Evolutionary conservation across 2,888 invertebrate genomes (phyloP).

Genomic region (Anthophora plumipes): DNA sequence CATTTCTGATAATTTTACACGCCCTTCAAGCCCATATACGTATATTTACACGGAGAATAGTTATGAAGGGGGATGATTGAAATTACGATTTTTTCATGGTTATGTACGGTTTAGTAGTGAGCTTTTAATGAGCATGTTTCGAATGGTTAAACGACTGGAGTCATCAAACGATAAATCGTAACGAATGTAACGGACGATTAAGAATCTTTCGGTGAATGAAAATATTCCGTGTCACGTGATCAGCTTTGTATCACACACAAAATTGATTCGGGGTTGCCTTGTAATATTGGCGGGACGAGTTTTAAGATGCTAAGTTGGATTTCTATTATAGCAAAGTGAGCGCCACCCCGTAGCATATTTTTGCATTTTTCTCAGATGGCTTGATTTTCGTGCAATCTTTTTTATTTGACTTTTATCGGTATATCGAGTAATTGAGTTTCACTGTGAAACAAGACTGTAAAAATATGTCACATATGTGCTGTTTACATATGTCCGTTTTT

Average conservation of each 20-base stretch:
- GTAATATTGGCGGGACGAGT: slow-evolving; percentile 45
- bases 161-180: slow-evolving; percentile 39
- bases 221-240: slow-evolving; percentile 50
- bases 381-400: slow-evolving; percentile 5
- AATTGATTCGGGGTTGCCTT: slow-evolving; percentile 40
- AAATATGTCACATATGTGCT: too few species aligned
- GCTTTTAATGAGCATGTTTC: not conserved
- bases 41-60: not conserved
- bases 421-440: not conserved
- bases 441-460: not conserved
- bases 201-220: slow-evolving; percentile 48
- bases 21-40: not conserved
- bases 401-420: slow-evolving; percentile 26
- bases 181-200: slow-evolving; percentile 33
- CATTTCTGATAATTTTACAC: not conserved
- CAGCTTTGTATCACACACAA: slow-evolving; percentile 54
- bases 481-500: not conserved
- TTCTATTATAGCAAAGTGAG: slow-evolving; percentile 51
- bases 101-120: too few species aligned
- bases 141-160: not conserved
- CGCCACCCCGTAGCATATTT: slow-evolving; percentile 11
- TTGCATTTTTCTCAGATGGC: not conserved
- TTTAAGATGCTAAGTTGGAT: slow-evolving; percentile 35
- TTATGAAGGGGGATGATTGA: not conserved
- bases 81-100: not conserved